These are phyloP conservation scores for Myocastor coypus DNA, from an alignment of 2,113 vertebrate genomes.

Conservation along the genomic window DNA sequence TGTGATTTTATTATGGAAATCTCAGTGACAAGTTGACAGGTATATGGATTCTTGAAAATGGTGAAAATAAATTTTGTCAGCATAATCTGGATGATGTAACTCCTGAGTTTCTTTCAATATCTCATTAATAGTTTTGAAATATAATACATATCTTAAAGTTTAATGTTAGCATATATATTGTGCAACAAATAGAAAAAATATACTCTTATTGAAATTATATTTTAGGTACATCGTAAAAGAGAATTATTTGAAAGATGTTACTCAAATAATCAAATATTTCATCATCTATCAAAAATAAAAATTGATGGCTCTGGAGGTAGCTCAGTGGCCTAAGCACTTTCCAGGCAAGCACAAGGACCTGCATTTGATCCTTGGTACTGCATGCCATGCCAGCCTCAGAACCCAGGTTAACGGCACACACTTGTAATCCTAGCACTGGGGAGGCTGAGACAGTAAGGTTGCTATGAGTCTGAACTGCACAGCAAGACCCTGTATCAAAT, in stretches of 20 bases:
- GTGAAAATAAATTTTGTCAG: background rate
- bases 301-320: background rate
- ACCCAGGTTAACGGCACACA: too few relatives aligned
- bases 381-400: too few relatives aligned
- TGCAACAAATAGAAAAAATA: background rate
- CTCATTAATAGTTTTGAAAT: background rate
- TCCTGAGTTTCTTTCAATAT: background rate
- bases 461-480: too few relatives aligned
- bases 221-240: background rate
- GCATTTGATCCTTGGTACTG: too few relatives aligned
- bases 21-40: background rate
- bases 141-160: background rate
- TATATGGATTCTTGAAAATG: background rate
- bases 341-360: too few relatives aligned
- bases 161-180: background rate
- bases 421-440: too few relatives aligned
- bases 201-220: background rate
- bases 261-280: background rate
- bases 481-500: too few relatives aligned
- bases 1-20: background rate
- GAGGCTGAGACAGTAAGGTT: too few relatives aligned
- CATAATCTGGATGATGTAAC: background rate
- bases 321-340: too few relatives aligned
- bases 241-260: background rate
- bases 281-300: background rate